Base-by-base conservation (phyloP, 2,113 vertebrate genomes). In the Tretioscincus oriximinensis region DNA sequence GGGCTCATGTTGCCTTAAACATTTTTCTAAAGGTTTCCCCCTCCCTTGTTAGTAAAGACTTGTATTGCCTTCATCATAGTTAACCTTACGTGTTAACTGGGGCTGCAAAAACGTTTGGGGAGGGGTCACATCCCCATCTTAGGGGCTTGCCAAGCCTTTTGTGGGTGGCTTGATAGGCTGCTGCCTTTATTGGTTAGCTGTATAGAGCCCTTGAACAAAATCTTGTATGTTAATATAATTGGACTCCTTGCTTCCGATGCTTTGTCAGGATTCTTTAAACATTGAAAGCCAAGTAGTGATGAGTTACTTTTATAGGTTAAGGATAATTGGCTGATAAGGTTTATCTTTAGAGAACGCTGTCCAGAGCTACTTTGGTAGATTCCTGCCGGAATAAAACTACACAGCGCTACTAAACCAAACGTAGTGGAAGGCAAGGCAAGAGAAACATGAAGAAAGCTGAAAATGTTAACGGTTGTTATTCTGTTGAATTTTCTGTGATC, bases 381-480 rank as follows among this genome's bases (percentile, higher is more conserved):
- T 18, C 16, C 58, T 21, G 58, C 58, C 10, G 58, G 21, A 61
- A 61, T 22, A 18, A 22, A 18, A 61, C 58, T 11, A 61, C 58
- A 61, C 64, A 28, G 26, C n/a, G 8, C 49, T 8, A n/a, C 9
- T 28, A n/a, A 26, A 65, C 26, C 2, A n/a, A n/a, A 28, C 24
- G 26, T 65, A n/a, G 24, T 28, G 26, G 26, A 65, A 65, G n/a
- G n/a, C 7, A 61, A 65, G n/a, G 64, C 26, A n/a, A n/a, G 26
- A 28, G 10, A 18, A 61, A 61, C 21, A 51, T 1, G 16, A 49
- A 22, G 0, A n/a, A 74, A 65, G 1, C 26, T 16, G 49, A 7
- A 12, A 16, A n/a, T 49, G 61, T 29, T 26, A 66, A 16, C 41
- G 31, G 65, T 2, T 1, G 0, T 0, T 0, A n/a, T 1, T 1